Conservation (phyloP, 2,888 invertebrate species). For the Abrostola tripartita region DNA sequence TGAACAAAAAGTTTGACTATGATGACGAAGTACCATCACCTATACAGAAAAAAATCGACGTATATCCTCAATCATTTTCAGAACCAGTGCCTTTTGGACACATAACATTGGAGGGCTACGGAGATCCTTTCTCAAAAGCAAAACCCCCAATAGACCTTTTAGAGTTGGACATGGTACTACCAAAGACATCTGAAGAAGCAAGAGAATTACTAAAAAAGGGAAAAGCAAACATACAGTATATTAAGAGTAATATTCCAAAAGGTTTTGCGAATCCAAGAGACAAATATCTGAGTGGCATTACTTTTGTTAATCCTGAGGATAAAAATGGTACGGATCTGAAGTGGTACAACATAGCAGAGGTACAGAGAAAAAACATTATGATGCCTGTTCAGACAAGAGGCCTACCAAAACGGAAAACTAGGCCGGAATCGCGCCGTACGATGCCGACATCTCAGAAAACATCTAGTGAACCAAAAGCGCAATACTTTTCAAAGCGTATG, state of each 20-base stretch:
- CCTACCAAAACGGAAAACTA: slow-evolving; percentile 5
- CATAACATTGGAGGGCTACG: slow-evolving; percentile 63
- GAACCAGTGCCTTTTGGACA: slow-evolving; percentile 67
- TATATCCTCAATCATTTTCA: slow-evolving; percentile 18
- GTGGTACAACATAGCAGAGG: slow-evolving; percentile 55
- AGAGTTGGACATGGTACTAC: slow-evolving; percentile 49
- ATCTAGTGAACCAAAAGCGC: neutral
- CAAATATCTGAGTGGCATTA: slow-evolving; percentile 19
- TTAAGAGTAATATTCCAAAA: slow-evolving; percentile 1
- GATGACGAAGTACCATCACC: neutral
- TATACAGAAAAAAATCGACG: slow-evolving; percentile 13
- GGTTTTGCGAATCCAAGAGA: slow-evolving; percentile 35
- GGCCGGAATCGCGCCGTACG: neutral
- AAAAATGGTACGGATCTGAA: slow-evolving; percentile 33
- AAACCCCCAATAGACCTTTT: slow-evolving; percentile 60
- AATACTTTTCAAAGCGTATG: neutral
- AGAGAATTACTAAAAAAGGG: slow-evolving; percentile 29
- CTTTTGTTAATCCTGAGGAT: neutral
- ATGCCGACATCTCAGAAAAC: fast-evolving
- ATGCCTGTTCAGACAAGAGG: neutral
- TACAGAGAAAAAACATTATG: slow-evolving; percentile 54
- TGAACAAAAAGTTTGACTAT: neutral
- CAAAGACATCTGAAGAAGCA: slow-evolving; percentile 38
- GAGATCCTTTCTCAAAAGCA: slow-evolving; percentile 47
- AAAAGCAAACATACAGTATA: slow-evolving; percentile 7